Conservation (phyloP, 2,113 vertebrate species). For the Lycaon pictus region DNA sequence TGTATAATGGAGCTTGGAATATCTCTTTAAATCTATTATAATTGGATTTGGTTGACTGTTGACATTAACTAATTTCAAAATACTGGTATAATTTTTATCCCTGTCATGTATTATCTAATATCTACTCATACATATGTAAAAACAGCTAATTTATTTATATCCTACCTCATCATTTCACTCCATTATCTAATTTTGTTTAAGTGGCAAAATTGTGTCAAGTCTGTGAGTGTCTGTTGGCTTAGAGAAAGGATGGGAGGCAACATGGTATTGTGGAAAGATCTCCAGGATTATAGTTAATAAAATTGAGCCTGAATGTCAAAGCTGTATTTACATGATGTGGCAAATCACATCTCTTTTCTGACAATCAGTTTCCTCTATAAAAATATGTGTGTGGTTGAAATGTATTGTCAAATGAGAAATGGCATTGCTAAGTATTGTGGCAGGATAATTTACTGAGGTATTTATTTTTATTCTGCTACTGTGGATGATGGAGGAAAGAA, state of each 20-base stretch:
- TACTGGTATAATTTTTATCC: not conserved
- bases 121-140: not conserved
- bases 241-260: not conserved
- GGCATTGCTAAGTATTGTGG: not conserved
- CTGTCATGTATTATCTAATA: not conserved
- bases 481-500: not conserved
- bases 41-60: not conserved
- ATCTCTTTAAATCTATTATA: not conserved
- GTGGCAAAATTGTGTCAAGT: not conserved
- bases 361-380: not conserved
- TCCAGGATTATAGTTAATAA: not conserved
- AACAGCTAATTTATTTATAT: not conserved
- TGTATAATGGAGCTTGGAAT: not conserved
- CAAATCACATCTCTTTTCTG: not conserved
- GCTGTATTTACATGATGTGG: not conserved
- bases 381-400: conserved; percentile 13
- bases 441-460: not conserved
- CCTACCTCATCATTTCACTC: not conserved
- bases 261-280: not conserved
- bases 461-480: conserved; percentile 1
- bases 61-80: not conserved
- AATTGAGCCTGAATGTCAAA: not conserved
- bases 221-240: not conserved
- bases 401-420: not conserved
- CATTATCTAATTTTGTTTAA: not conserved